Conservation (phyloP, 2,888 invertebrate species). For the Drosophila merina region DNA sequence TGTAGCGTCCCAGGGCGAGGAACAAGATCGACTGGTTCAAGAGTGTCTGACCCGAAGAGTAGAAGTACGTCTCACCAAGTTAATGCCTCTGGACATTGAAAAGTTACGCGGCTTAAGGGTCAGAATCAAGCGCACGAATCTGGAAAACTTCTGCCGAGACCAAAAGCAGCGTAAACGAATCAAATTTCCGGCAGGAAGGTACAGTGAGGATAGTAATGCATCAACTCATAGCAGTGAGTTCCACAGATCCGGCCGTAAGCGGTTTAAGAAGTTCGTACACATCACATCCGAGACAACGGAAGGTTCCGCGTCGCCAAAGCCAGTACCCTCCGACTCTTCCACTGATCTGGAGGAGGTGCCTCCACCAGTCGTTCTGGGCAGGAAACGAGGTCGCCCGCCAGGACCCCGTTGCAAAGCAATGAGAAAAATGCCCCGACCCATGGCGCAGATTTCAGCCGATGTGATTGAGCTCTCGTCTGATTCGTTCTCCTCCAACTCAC, state of each 20-base stretch:
- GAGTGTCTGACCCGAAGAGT: slow-evolving; percentile 55
- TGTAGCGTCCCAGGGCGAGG: neutral
- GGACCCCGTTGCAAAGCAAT: slow-evolving; percentile 22
- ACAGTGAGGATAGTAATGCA: slow-evolving; percentile 45
- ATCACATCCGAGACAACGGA: slow-evolving; percentile 62
- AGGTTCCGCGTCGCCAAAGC: slow-evolving; percentile 16
- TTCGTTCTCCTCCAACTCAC: slow-evolving; percentile 45
- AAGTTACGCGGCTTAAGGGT: slow-evolving; percentile 60
- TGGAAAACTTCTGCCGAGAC: slow-evolving; percentile 39
- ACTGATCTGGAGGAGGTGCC: slow-evolving; percentile 59
- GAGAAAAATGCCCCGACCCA: slow-evolving; percentile 8
- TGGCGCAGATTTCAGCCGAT: slow-evolving; percentile 15
- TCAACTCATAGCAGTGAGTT: slow-evolving; percentile 39
- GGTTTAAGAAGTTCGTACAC: slow-evolving; percentile 46
- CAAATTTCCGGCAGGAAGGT: neutral
- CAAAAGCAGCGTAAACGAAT: slow-evolving; percentile 1
- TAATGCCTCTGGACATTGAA: slow-evolving; percentile 49
- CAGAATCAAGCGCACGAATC: slow-evolving; percentile 60
- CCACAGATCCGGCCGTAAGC: neutral
- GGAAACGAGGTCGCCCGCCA: slow-evolving; percentile 14
- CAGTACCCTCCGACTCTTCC: slow-evolving; percentile 63
- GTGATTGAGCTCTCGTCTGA: slow-evolving; percentile 67
- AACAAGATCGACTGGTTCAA: slow-evolving; percentile 31
- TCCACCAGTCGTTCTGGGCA: neutral
- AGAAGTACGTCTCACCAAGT: slow-evolving; percentile 44